Evolutionary conservation across 37 sponge, comb jelly and placozoan genomes (phyloP).

Genomic region (Agelas oroides): DNA sequence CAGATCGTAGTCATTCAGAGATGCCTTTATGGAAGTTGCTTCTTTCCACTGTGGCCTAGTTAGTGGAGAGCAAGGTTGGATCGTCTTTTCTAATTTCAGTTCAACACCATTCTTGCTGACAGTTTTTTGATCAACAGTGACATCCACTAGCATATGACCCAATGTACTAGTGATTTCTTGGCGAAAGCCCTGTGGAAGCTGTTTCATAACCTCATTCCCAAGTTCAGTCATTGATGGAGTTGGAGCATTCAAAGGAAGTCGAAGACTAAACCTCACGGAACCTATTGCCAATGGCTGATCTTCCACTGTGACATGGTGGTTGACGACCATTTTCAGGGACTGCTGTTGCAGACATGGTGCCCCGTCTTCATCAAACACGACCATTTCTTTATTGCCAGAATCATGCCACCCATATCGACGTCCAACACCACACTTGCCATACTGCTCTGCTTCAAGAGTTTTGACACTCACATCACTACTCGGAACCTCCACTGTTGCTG

Average conservation of each 20-base stretch:
- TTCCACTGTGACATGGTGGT: neutral
- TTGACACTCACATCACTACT: neutral
- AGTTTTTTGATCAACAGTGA: neutral
- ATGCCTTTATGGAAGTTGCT: neutral
- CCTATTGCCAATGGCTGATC: neutral
- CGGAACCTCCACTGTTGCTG: neutral
- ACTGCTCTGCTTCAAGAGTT: neutral
- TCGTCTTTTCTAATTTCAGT: neutral
- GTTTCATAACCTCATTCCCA: too few species aligned
- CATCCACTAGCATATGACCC: neutral
- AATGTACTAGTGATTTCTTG: neutral
- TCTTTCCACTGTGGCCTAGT: neutral
- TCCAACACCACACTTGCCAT: neutral
- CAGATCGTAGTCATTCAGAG: neutral
- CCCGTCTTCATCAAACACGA: conserved; percentile 5
- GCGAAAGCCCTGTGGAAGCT: too few species aligned
- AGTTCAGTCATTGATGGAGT: too few species aligned
- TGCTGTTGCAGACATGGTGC: neutral
- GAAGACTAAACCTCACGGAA: neutral
- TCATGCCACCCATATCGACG: conserved; percentile 6
- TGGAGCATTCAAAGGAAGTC: neutral
- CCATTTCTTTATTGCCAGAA: neutral
- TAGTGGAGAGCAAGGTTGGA: neutral
- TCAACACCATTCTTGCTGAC: neutral
- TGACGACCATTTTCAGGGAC: neutral